Evolutionary conservation across 2,113 vertebrate species (phyloP).

Genomic region (Daphoenositta chrysoptera): DNA sequence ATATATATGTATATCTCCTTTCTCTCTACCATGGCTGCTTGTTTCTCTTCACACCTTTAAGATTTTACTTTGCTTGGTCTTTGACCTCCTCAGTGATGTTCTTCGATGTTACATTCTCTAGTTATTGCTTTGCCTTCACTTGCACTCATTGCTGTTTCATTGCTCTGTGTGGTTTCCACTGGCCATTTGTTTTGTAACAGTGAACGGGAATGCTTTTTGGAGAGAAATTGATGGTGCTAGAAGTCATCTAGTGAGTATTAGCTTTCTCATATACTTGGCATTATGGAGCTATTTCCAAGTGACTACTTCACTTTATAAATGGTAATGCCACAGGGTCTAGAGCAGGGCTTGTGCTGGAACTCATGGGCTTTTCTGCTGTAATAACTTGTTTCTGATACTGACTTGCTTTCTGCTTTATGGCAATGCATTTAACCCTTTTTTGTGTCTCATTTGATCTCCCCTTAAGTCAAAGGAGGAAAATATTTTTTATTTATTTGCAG

Average conservation of each 20-base stretch:
- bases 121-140: conserved; percentile 31
- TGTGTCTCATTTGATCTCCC: background rate
- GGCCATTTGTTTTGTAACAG: conserved; percentile 41
- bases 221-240: conserved; percentile 29
- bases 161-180: background rate
- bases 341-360: background rate
- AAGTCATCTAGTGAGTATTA: conserved; percentile 34
- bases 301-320: conserved; percentile 12
- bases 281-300: conserved; percentile 16
- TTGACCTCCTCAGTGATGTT: background rate
- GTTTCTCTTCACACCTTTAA: background rate
- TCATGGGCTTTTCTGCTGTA: background rate
- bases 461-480: background rate
- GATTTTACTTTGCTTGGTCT: conserved; percentile 19
- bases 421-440: background rate
- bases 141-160: conserved; percentile 37
- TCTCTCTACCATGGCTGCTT: background rate
- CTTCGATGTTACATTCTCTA: background rate
- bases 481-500: background rate
- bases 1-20: background rate
- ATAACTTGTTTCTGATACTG: background rate
- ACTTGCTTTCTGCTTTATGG: background rate
- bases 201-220: conserved; percentile 11
- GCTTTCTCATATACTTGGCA: background rate
- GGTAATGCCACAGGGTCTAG: conserved; percentile 3